Evolutionary conservation across 2,797 vertebrate species (phyloP).

Genomic region (Siniperca scherzeri): DNA sequence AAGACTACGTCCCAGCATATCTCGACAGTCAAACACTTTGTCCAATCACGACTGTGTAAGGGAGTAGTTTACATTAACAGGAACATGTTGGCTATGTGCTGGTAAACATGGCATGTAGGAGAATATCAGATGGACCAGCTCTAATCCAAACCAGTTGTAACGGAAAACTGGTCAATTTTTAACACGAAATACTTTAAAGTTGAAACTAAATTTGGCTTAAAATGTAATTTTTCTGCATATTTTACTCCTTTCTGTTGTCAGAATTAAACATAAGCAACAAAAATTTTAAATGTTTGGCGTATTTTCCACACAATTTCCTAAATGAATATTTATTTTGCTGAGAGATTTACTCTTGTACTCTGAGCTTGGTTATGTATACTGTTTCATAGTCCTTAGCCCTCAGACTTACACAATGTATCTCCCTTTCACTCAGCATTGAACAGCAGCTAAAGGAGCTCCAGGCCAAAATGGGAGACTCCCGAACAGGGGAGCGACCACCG

Average conservation of each 20-base stretch:
- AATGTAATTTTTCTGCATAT: background rate
- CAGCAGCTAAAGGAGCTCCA: constrained; percentile 91
- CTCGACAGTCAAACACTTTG: constrained; percentile 24
- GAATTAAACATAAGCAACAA: background rate
- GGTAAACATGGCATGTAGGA: background rate
- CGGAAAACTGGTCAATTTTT: background rate
- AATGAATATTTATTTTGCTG: background rate
- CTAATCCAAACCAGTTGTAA: background rate
- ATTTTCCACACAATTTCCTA: background rate
- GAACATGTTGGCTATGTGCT: constrained; percentile 6
- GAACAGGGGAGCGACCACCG: constrained; percentile 80
- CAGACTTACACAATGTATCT: constrained; percentile 16
- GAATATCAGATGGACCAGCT: constrained; percentile 8
- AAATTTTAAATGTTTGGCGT: background rate
- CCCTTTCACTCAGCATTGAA: constrained; percentile 86
- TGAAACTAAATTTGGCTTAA: background rate
- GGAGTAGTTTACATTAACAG: constrained; percentile 12
- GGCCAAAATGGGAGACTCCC: constrained; percentile 85
- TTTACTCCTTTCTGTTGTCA: constrained; percentile 6
- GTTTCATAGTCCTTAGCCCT: background rate
- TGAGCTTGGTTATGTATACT: background rate
- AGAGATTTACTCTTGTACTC: constrained; percentile 2
- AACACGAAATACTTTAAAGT: background rate
- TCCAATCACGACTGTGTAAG: background rate
- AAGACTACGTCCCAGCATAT: constrained; percentile 17